Percentiles rank a stretch among this genome's conserved stretches.
Evolutionary conservation across 1,140 invertebrate genomes (phyloP).

Genomic region (Ceratina calcarata): DNA sequence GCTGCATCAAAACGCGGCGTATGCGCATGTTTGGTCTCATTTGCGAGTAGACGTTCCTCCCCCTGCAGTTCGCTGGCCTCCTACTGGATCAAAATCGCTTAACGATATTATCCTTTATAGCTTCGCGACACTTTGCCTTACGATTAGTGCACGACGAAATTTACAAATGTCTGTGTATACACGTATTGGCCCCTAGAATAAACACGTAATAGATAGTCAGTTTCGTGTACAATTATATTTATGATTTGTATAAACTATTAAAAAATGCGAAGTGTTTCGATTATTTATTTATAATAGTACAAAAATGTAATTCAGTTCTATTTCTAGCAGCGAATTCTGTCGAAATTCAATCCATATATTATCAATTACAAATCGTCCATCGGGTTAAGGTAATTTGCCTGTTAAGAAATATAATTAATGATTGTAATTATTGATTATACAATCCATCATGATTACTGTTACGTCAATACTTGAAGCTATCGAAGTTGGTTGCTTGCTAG

Average conservation of each 20-base stretch:
- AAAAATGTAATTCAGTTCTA: too few species aligned
- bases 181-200: too few species aligned
- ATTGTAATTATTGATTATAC: background rate
- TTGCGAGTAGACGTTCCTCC: conserved; percentile 17
- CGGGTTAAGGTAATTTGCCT: background rate
- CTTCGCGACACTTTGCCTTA: background rate
- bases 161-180: too few species aligned
- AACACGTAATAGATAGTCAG: too few species aligned
- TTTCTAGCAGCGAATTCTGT: too few species aligned
- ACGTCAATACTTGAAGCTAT: conserved; percentile 3
- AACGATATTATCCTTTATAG: conserved; percentile 48
- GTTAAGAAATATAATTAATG: background rate
- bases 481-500: background rate
- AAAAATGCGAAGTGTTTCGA: too few species aligned
- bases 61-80: conserved; percentile 39
- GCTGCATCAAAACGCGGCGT: conserved; percentile 27
- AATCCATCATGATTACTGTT: background rate
- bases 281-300: too few species aligned
- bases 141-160: too few species aligned
- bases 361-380: background rate
- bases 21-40: conserved; percentile 49
- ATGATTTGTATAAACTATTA: too few species aligned
- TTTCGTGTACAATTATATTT: too few species aligned
- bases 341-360: too few species aligned
- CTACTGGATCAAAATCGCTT: conserved; percentile 30